Evolutionary conservation across 2,113 vertebrate genomes (phyloP), one percentile per base, ranked within the genome.

Genomic region (Scortum barcoo): DNA sequence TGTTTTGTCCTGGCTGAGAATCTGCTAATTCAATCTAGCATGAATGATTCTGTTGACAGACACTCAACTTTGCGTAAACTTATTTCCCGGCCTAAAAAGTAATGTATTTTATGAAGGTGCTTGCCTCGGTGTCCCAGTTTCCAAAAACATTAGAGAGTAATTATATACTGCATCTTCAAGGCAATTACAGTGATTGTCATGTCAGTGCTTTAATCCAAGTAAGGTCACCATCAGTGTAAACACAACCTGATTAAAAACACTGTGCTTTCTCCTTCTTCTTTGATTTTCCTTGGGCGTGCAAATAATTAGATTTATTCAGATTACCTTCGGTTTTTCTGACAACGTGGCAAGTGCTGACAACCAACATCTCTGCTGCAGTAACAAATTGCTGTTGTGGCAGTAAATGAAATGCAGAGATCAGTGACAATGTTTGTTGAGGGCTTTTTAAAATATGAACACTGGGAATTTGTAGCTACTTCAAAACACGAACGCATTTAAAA

Each of bases 231-330:
- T 71, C 69, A 46, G 68, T 24, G 50, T 77, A 70, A 88, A 87
- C 81, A 84, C 61, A 68, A 24, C 33, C 78, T 86, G 82, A 88
- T 89, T 76, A 88, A 84, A 87, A 91, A 70, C 22, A 44, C 17
- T 72, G 78, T 0, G 1, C 68, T 76, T 82, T 72, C 62, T 2
- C 54, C 58, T 22, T 20, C 22, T 44, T 61, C 7, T 69, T 72
- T 73, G 19, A 76, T 82, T 72, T 68, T 76, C 42, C 7, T 28
- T 42, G 53, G 24, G 36, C 16, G 16, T 78, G n/a, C 51, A 89
- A 57, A 81, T 30, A 53, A 82, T 83, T 74, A 28, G 20, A 80
- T 74, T 78, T 85, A 62, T 70, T 63, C 33, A 61, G 38, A 65
- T 81, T 62, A 36, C n/a, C 24, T 28, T 50, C 71, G 40, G 26